These are phyloP conservation scores for Plotosus lineatus DNA, from an alignment of 2,113 vertebrate genomes.

Conservation along the genomic window DNA sequence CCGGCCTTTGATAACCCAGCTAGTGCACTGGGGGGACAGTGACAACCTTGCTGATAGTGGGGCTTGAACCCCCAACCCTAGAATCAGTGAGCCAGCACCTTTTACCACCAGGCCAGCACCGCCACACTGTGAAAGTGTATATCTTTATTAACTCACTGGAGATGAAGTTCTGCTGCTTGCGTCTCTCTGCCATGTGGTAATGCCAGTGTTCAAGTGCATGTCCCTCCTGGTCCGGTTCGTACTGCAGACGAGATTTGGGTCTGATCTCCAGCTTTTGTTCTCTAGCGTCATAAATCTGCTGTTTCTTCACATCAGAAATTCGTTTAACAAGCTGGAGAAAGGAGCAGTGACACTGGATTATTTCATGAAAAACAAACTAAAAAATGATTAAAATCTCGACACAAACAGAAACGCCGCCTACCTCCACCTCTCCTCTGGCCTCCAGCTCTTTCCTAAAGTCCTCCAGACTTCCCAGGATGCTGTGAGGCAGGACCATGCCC, in stretches of 20 bases:
- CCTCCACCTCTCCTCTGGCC: constrained; percentile 76
- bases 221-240: constrained; percentile 62
- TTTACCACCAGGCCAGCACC: too few species aligned
- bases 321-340: constrained; percentile 69
- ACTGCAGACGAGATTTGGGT: neutral
- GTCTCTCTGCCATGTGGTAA: constrained; percentile 73
- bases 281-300: constrained; percentile 19
- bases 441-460: constrained; percentile 81
- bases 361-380: too few species aligned
- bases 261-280: constrained; percentile 29
- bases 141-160: constrained; percentile 72
- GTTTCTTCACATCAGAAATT: constrained; percentile 55
- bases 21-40: too few species aligned
- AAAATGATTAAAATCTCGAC: too few species aligned
- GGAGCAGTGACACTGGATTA: neutral
- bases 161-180: constrained; percentile 76
- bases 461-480: constrained; percentile 84
- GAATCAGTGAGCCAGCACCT: too few species aligned
- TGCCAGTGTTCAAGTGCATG: constrained; percentile 83
- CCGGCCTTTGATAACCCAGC: too few species aligned
- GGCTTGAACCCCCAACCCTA: too few species aligned
- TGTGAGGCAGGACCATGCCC: constrained; percentile 82
- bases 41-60: too few species aligned
- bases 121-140: neutral
- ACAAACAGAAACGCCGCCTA: too few species aligned